A percentile compares a stretch with the other conserved stretches of the same genome.
These are phyloP conservation scores for Colaptes auratus DNA, from an alignment of 2,113 vertebrate species.

Conservation along the genomic window DNA sequence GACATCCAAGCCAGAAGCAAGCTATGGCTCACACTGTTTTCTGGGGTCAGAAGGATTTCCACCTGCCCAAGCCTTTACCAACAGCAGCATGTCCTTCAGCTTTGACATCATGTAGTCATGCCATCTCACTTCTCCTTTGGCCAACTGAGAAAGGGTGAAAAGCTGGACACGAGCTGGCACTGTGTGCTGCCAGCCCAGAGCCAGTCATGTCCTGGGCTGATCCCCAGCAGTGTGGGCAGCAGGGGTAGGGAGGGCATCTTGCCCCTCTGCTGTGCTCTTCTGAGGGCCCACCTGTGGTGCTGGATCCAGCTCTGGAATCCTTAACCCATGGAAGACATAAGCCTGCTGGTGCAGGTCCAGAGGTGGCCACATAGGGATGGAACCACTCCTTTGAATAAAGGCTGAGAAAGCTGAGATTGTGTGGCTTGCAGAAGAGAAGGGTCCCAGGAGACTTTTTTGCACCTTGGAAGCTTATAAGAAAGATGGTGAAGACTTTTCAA, in stretches of 20 bases:
- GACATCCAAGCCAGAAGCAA: no score
- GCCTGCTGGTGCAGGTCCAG: neutral
- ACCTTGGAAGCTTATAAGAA: neutral
- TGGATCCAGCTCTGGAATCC: neutral
- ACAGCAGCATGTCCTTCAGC: no score
- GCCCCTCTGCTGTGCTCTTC: neutral
- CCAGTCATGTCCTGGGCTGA: neutral
- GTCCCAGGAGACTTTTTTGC: neutral
- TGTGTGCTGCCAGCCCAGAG: neutral
- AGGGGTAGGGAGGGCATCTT: neutral
- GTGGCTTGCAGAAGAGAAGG: neutral
- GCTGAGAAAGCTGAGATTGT: neutral
- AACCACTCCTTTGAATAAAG: neutral
- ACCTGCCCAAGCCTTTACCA: no score
- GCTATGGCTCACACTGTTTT: no score
- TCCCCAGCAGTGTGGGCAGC: neutral
- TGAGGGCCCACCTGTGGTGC: neutral
- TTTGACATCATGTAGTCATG: no score
- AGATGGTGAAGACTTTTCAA: neutral
- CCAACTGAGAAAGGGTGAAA: neutral
- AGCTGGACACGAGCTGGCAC: neutral
- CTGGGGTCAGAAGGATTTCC: no score
- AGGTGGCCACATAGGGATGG: neutral
- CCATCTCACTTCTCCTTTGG: no score
- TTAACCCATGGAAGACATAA: neutral